Base-by-base conservation (phyloP, 2,888 invertebrate genomes). In the Rhagium mordax region DNA sequence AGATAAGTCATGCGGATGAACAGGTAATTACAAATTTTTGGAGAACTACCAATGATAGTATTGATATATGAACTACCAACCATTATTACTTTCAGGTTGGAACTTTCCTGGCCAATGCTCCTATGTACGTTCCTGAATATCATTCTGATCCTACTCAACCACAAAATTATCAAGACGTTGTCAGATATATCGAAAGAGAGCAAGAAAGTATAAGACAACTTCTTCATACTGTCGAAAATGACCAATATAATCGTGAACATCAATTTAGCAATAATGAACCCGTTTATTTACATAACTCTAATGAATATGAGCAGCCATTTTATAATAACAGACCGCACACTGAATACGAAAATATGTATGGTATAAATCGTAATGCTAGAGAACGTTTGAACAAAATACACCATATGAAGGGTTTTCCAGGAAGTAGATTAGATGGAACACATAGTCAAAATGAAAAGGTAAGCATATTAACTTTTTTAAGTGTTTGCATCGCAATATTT, bases 161-260 rank as follows among this genome's bases (percentile, higher is more conserved):
- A 4, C 62, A 76, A 62, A 74, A 77, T 65, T 60, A 68, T 13
- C 72, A 74, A 59, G 70, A 48, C 8, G 27, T 77, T 27, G 72
- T 74, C 1, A 55, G 62, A 15, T 77, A 71, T 27, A 69, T 77
- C 3, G 70, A 75, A 61, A 41, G n/a, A 0, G 57, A 72, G 16
- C 57, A 70, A 21, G 55, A 24, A 18, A 27, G 7, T 41, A 51
- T 69, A 16, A 49, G 57, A 47, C 27, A 6, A 20, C 41, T 77
- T 27, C 15, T 75, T 27, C 47, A 72, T 5, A 49, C 55, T 10
- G 16, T 59, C 60, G 47, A 51, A 66, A 7, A 49, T 24, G 33
- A 59, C 1, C 33, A 59, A 27, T 27, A 57, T 24, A 15, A n/a
- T 41, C 4, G n/a, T n/a, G 41, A 15, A n/a, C 10, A 41, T n/a